Percentiles rank a stretch among this genome's conserved stretches.
phyloP scores from a whole-genome alignment of 2,113 vertebrate species.

The Phrynocephalus versicolor region DNA sequence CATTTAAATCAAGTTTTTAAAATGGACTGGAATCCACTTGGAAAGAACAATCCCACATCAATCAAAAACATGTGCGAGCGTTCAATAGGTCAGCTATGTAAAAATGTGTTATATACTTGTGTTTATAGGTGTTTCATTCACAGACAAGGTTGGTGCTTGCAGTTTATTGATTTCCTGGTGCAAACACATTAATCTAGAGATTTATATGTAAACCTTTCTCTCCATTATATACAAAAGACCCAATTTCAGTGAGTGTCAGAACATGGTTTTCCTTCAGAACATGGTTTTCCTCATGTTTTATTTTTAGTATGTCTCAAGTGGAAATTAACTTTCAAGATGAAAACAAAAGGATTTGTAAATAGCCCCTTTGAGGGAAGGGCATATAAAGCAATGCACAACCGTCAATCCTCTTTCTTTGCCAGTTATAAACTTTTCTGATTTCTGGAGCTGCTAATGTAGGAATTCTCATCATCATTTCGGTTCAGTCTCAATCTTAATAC shows the following conservation, averaged over 20 bases:
- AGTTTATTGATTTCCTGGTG: constrained; percentile 64
- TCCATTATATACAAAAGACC: constrained; percentile 20
- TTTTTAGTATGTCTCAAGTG: constrained; percentile 17
- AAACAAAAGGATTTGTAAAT: constrained; percentile 25
- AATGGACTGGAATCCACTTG: constrained; percentile 57
- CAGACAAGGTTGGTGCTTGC: constrained; percentile 49
- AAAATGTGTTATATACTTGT: constrained; percentile 67
- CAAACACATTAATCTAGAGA: constrained; percentile 34
- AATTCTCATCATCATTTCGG: constrained; percentile 14
- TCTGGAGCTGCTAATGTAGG: constrained; percentile 1
- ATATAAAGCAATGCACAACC: neutral
- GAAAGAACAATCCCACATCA: constrained; percentile 67
- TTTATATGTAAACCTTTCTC: constrained; percentile 27
- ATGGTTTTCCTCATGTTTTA: constrained; percentile 11
- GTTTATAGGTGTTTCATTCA: constrained; percentile 70
- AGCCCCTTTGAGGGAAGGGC: neutral
- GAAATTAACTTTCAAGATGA: constrained; percentile 10
- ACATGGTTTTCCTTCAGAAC: constrained; percentile 20
- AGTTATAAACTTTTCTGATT: constrained; percentile 11
- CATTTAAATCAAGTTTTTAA: constrained; percentile 69
- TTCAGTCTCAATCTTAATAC: neutral
- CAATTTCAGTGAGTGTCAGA: constrained; percentile 23
- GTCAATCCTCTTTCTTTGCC: neutral
- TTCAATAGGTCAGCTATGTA: constrained; percentile 69
- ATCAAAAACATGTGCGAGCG: constrained; percentile 74